phyloP scores from a whole-genome alignment of 2,113 vertebrate genomes.

The Chelonoidis abingdonii region DNA sequence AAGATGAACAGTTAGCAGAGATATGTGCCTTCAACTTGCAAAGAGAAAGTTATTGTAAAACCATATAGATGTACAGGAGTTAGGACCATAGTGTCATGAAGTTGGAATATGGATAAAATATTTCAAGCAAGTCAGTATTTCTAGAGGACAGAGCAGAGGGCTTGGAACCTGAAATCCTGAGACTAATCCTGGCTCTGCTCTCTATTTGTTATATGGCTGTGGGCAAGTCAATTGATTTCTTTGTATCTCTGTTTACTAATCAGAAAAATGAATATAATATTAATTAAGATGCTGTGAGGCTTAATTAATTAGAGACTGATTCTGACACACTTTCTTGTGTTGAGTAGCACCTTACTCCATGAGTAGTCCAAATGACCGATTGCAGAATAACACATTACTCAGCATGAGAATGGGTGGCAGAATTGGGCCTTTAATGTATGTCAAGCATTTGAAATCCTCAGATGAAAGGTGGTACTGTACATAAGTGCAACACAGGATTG shows the following conservation, averaged over 20 bases:
- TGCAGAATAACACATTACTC: constrained; percentile 37
- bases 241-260: background rate
- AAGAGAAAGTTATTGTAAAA: constrained; percentile 23
- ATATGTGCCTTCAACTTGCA: constrained; percentile 19
- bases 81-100: background rate
- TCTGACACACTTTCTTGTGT: background rate
- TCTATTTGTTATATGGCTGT: background rate
- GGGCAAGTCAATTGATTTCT: background rate
- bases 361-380: constrained; percentile 37
- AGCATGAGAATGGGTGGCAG: constrained; percentile 30
- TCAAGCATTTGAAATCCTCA: constrained; percentile 54
- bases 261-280: background rate
- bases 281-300: constrained; percentile 27
- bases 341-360: constrained; percentile 37
- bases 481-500: constrained; percentile 29
- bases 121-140: background rate
- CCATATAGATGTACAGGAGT: background rate
- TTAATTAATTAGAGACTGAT: constrained; percentile 24
- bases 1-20: constrained; percentile 24
- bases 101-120: background rate
- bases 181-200: background rate
- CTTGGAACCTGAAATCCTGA: background rate
- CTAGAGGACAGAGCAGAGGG: background rate
- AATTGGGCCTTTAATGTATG: constrained; percentile 25
- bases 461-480: background rate